Evolutionary conservation across 2,888 invertebrate genomes (phyloP).

Genomic region (Pristionchus entomophagus): DNA sequence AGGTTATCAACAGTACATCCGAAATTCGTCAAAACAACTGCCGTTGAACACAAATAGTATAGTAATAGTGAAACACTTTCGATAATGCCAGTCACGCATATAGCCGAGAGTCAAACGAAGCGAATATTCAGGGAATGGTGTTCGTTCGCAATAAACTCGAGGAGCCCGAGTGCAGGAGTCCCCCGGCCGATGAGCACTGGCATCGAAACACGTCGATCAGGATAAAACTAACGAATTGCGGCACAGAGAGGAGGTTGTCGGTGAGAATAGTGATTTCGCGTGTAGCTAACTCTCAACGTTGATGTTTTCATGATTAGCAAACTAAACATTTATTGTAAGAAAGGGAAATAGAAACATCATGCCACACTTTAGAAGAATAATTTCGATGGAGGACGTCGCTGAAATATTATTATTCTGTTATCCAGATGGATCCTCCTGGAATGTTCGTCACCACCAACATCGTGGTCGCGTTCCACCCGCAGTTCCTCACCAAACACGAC

Average conservation of each 20-base stretch:
- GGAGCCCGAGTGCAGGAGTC: constrained; percentile 43
- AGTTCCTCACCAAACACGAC: constrained; percentile 72
- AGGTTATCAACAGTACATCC: not conserved
- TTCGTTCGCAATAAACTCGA: constrained; percentile 45
- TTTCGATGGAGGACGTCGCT: not conserved
- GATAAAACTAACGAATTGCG: constrained; percentile 41
- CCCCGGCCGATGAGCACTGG: constrained; percentile 36
- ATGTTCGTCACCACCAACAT: constrained; percentile 69
- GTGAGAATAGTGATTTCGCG: not conserved
- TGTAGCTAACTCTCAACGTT: too few species aligned
- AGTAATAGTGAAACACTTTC: too few species aligned
- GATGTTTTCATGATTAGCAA: too few species aligned
- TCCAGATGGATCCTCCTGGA: constrained; percentile 69
- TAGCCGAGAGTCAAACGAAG: too few species aligned
- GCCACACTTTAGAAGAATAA: not conserved
- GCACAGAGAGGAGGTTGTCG: constrained; percentile 13
- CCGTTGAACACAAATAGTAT: too few species aligned
- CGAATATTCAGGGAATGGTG: constrained; percentile 26
- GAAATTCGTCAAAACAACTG: too few species aligned
- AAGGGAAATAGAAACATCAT: too few species aligned
- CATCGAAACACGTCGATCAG: constrained; percentile 34
- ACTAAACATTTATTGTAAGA: too few species aligned
- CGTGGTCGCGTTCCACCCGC: constrained; percentile 73
- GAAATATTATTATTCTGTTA: too few species aligned
- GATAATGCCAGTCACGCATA: too few species aligned